phyloP scores from a whole-genome alignment of 2,888 invertebrate genomes.

The Trichacis sp. region DNA sequence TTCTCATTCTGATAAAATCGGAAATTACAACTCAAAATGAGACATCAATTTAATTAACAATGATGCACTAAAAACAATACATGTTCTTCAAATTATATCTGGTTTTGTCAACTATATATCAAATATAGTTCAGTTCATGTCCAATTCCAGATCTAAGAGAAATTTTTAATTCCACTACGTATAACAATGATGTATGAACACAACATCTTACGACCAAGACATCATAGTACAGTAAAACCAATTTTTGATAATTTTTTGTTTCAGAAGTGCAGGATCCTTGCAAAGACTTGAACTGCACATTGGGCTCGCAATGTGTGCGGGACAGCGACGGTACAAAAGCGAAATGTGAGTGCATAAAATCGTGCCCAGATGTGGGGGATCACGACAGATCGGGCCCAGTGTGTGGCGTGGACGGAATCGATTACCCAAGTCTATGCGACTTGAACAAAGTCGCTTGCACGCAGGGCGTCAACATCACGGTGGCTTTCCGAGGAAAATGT shows the following conservation, averaged over 20 bases:
- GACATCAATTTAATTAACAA: no score
- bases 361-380: conserved; percentile 87
- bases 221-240: no score
- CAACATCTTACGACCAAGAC: no score
- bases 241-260: conserved; percentile 38
- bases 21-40: no score
- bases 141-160: no score
- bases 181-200: no score
- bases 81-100: no score
- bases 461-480: conserved; percentile 79
- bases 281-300: conserved; percentile 71
- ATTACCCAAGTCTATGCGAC: conserved; percentile 89
- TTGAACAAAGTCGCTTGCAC: conserved; percentile 84
- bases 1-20: no score
- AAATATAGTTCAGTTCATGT: no score
- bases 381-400: conserved; percentile 83
- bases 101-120: no score
- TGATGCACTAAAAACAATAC: no score
- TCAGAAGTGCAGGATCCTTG: conserved; percentile 73
- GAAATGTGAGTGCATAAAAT: conserved; percentile 82
- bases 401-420: conserved; percentile 86
- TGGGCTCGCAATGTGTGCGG: conserved; percentile 73
- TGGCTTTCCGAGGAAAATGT: conserved; percentile 88
- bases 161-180: no score
- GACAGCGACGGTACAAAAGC: conserved; percentile 78